Base-by-base conservation (phyloP, 30 jellyfish, hydroid and myxozoan genomes). In the Aurelia coerulea region DNA sequence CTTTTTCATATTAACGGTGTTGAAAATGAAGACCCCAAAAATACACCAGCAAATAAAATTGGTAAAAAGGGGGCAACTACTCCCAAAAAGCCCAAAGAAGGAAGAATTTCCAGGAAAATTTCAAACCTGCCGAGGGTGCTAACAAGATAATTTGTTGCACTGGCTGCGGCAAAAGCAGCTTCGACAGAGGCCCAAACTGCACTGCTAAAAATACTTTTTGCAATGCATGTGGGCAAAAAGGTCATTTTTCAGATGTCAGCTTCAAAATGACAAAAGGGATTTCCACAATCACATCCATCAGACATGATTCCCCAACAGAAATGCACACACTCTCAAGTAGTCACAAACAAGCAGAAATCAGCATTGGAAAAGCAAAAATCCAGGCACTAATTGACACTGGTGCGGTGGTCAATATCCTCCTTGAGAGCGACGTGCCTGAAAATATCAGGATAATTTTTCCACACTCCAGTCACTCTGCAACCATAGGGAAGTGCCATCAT, bases 371-470 rank as follows among this genome's bases (percentile, higher is more conserved):
- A 29, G 23, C 7, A 29, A 19, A 63, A 33, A 78, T 78, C 50
- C 52, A 62, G 53, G 79, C 79, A 53, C 41, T 59, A 0, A 78
- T 78, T 65, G 88, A 78, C 67, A 59, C 88, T 11, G 88, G 88
- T 23, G 88, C 68, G 12, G 78, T 39, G 17, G 79, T 63, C 39
- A 78, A 62, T 49, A 65, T 78, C 41, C 59, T 59, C 17, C 78
- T 62, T n/a, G 88, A 78, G 42, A 60, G 66, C 13, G 33, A 63
- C 0, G 78, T 56, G 68, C 79, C 79, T 0, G 2, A 34, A 31
- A 66, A 35, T 35, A 78, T 41, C 67, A 78, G 53, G 19, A 78
- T 65, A 62, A 78, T 78, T 33, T 52, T 74, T 34, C 5, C 79
- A 62, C 3, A 37, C 49, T 2, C 5, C 29, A 23, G 0, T 37